Evolutionary conservation across 2,113 vertebrate species (phyloP).

Genomic region (Gymnogyps californianus): DNA sequence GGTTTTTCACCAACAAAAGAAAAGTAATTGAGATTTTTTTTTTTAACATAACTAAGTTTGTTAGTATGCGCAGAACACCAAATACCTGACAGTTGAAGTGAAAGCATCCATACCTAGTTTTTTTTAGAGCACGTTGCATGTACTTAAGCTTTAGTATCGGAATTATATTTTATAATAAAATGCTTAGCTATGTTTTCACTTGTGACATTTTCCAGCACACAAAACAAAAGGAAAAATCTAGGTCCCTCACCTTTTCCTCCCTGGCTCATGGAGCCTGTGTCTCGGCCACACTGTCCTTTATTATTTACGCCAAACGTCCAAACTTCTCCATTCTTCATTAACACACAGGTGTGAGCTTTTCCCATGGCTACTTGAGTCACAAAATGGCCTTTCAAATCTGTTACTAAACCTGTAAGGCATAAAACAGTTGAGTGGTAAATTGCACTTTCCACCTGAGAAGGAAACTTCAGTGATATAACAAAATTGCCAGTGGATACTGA

Average conservation of each 20-base stretch:
- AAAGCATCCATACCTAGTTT: background rate
- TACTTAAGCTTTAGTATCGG: background rate
- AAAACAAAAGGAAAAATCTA: background rate
- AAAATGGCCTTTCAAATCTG: slow-evolving; percentile 95
- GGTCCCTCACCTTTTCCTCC: slow-evolving; percentile 88
- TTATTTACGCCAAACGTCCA: slow-evolving; percentile 99
- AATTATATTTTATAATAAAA: background rate
- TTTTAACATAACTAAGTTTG: background rate
- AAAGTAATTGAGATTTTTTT: background rate
- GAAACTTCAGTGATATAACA: background rate
- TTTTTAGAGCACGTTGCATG: background rate
- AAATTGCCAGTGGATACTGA: background rate
- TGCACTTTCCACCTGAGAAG: background rate
- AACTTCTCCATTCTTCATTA: slow-evolving; percentile 95
- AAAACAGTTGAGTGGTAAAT: background rate
- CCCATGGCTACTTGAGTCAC: slow-evolving; percentile 99
- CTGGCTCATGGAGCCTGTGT: slow-evolving; percentile 94
- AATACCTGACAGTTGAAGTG: background rate
- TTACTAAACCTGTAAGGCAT: slow-evolving; percentile 86
- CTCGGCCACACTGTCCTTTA: slow-evolving; percentile 97
- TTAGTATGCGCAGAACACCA: background rate
- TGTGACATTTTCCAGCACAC: background rate
- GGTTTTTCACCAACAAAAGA: background rate
- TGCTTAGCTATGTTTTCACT: background rate
- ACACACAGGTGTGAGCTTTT: slow-evolving; percentile 95